Evolutionary conservation across 2,113 vertebrate species (phyloP).

Genomic region (Patagioenas fasciata): DNA sequence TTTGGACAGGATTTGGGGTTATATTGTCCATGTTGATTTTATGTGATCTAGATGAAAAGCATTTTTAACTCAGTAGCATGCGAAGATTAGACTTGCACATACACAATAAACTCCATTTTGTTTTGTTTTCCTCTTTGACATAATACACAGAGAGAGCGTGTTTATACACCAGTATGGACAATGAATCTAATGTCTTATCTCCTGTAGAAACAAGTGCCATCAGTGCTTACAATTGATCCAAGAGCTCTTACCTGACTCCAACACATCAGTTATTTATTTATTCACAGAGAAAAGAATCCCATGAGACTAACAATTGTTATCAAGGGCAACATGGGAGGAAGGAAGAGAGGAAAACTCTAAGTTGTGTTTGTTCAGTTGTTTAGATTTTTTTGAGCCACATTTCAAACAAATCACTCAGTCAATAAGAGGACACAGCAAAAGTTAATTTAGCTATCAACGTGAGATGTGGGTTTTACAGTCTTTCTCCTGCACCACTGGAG

Average conservation of each 20-base stretch:
- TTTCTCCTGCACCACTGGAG: not conserved
- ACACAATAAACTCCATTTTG: slow-evolving; percentile 50
- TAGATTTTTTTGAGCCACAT: not conserved
- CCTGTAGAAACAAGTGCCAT: slow-evolving; percentile 47
- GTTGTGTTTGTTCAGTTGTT: not conserved
- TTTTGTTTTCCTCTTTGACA: slow-evolving; percentile 58
- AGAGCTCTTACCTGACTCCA: slow-evolving; percentile 53
- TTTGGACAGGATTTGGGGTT: not conserved
- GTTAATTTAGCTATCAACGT: not conserved
- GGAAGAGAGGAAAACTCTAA: slow-evolving; percentile 4
- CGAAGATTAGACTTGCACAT: slow-evolving; percentile 43
- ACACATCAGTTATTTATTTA: slow-evolving; percentile 45
- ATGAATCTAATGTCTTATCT: slow-evolving; percentile 30
- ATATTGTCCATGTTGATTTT: slow-evolving; percentile 9
- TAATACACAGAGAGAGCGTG: slow-evolving; percentile 33
- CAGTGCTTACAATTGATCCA: slow-evolving; percentile 27
- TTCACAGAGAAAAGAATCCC: slow-evolving; percentile 15
- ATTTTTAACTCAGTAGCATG: slow-evolving; percentile 50
- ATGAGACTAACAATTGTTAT: slow-evolving; percentile 7
- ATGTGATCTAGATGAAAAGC: slow-evolving; percentile 56
- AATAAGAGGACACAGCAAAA: not conserved
- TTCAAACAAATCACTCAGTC: slow-evolving; percentile 2
- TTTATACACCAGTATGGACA: slow-evolving; percentile 43
- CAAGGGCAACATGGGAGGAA: not conserved
- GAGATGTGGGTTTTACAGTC: not conserved